Evolutionary conservation across 2,888 invertebrate genomes (phyloP), one percentile per base, ranked within the genome.

Genomic region (Pollenia amentaria): DNA sequence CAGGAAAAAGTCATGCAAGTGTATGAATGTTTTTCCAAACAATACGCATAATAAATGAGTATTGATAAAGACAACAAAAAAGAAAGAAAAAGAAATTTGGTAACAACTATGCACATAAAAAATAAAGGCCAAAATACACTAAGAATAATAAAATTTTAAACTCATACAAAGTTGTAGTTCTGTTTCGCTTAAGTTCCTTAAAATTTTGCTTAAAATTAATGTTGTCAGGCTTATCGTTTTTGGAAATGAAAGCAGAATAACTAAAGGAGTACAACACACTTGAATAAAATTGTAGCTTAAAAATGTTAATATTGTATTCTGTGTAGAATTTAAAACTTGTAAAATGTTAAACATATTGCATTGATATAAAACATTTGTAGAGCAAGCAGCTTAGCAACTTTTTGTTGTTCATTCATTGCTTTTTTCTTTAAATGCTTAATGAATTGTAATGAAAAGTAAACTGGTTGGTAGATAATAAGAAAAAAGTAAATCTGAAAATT

Each of bases 21-120:
- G 72, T 78, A 65, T 84, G 46, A 72, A 51, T 84, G 72, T 75
- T 57, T 72, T 65, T 60, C 18, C 72, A 44, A 78, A 84, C 60
- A 84, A 84, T 84, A 87, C 87, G 87, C 87, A 84, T 87, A 87
- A 87, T 84, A 83, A 86, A 84, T 87, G 80, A 84, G 80, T 80
- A 80, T 80, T 84, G 87, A 87, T 87, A 84, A 84, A 67, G 60
- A 46, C 38, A 55, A 53, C 44, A 70, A 70, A 70, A 55, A 42
- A 75, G 55, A 12, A 44, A 51, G n/a, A 55, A 67, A 42, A 55
- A 44, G 18, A 53, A 29, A 29, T 29, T 70, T 70, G 40, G 53
- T 55, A 70, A 75, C 48, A 38, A 48, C 46, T 57, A 60, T 51
- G 10, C 18, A 57, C 7, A 51, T 51, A 46, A 7, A 40, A n/a